Conservation (phyloP, 2,797 vertebrate genomes). For the Masticophis lateralis region DNA sequence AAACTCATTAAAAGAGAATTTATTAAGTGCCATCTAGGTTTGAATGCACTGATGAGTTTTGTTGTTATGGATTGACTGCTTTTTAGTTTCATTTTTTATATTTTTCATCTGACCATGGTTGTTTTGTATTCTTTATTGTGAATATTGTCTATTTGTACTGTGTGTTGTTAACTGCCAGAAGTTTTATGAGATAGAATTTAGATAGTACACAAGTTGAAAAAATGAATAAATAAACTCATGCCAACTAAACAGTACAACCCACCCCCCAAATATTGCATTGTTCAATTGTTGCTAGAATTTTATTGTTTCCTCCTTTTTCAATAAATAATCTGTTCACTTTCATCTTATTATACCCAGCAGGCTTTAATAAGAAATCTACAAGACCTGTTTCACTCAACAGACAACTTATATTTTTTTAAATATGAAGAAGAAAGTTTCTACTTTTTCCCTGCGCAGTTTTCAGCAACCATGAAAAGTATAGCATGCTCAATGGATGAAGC, state of each 20-base stretch:
- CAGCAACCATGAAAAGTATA: neutral
- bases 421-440: neutral
- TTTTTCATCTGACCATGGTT: neutral
- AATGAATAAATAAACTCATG: neutral
- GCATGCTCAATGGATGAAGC: neutral
- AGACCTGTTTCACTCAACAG: neutral
- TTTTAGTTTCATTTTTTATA: neutral
- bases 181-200: neutral
- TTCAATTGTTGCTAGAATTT: neutral
- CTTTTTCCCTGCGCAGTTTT: neutral
- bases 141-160: neutral
- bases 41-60: neutral
- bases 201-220: neutral
- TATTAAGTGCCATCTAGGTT: neutral
- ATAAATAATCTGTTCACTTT: neutral
- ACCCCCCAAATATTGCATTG: neutral
- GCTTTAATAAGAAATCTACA: neutral
- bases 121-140: neutral
- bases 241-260: neutral
- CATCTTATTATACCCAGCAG: neutral
- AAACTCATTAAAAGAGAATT: neutral
- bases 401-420: neutral
- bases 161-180: neutral
- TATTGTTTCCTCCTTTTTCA: neutral
- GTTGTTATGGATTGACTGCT: neutral